Conservation (phyloP, 2,113 vertebrate genomes). For the Pica pica region DNA sequence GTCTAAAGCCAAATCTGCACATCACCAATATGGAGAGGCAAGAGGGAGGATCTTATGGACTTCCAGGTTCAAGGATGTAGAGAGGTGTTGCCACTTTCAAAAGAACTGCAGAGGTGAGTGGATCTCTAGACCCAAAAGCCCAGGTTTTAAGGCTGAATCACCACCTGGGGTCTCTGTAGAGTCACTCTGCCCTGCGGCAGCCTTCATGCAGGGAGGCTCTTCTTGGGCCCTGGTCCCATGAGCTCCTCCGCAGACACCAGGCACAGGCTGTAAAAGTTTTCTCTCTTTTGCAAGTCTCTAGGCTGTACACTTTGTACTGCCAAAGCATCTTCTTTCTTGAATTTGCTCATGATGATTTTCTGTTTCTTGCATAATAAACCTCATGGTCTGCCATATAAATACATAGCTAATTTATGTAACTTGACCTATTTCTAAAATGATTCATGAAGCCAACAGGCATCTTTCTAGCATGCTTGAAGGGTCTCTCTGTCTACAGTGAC, state of each 20-base stretch:
- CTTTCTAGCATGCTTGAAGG: neutral
- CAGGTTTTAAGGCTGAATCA: neutral
- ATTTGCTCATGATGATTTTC: neutral
- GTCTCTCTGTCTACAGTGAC: neutral
- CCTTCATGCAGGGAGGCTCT: no score
- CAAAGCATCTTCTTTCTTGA: neutral
- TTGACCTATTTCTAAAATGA: neutral
- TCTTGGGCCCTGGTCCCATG: accelerated
- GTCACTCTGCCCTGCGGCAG: neutral
- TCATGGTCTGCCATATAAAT: neutral
- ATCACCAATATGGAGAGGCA: neutral
- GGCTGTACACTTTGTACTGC: neutral
- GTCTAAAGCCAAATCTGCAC: neutral
- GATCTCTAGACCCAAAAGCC: neutral
- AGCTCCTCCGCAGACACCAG: neutral
- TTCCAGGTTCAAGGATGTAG: neutral
- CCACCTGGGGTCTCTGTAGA: neutral
- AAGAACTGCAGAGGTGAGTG: neutral
- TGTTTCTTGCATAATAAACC: neutral
- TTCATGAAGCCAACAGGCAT: neutral
- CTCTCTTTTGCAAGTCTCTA: neutral
- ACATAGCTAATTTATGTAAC: neutral
- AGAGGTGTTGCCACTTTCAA: neutral
- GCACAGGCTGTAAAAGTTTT: neutral
- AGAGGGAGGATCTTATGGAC: accelerated